Conservation (phyloP, 2,888 invertebrate genomes). For the Cloeon dipterum region DNA sequence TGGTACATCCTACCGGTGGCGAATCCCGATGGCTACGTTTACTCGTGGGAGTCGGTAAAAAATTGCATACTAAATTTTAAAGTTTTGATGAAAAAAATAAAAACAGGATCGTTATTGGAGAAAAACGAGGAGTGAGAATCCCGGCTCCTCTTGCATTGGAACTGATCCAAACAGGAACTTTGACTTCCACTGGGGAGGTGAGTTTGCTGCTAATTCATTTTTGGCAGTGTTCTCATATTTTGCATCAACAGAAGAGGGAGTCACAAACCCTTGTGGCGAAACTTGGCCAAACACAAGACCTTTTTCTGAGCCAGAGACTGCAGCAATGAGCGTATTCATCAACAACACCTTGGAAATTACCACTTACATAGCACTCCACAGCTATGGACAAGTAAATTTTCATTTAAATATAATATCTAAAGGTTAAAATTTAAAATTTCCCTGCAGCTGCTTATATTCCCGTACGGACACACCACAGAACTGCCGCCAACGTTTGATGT, state of each 20-base stretch:
- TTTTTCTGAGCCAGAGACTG: background rate
- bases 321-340: background rate
- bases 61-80: no score
- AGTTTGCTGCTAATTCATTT: background rate
- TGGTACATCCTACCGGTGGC: background rate
- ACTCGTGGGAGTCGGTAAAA: background rate
- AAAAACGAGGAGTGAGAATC: conserved; percentile 16
- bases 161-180: conserved; percentile 17
- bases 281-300: background rate
- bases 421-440: no score
- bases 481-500: background rate
- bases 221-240: no score
- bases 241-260: background rate
- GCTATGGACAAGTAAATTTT: background rate
- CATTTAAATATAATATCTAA: no score
- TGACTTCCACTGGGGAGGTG: conserved; percentile 16
- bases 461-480: background rate
- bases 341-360: background rate
- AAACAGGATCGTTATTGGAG: conserved; percentile 19
- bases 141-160: conserved; percentile 9
- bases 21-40: background rate
- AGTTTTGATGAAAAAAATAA: no score
- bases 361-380: background rate
- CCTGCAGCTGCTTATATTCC: background rate
- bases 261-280: background rate